phyloP scores from a whole-genome alignment of 2,113 vertebrate genomes.

The Channa maculata region DNA sequence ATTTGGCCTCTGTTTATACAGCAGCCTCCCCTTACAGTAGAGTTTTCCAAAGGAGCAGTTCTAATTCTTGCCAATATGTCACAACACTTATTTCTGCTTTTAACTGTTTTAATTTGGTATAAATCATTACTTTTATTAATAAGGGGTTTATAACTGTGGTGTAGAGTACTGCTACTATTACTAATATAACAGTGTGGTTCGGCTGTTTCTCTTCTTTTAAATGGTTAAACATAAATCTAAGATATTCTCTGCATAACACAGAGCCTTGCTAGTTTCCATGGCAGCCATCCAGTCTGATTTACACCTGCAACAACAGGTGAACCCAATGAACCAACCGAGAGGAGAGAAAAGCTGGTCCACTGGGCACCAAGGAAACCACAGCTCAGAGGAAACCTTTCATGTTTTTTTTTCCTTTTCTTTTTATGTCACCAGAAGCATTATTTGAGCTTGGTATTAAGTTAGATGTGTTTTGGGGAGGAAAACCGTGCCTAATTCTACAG shows the following conservation, averaged over 20 bases:
- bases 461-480: background rate
- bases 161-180: background rate
- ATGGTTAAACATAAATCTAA: slow-evolving; percentile 1
- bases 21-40: too few species aligned
- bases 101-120: too few species aligned
- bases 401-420: too few species aligned
- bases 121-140: too few species aligned
- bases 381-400: slow-evolving; percentile 4
- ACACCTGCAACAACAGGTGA: slow-evolving; percentile 24
- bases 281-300: slow-evolving; percentile 28
- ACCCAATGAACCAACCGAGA: background rate
- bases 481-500: background rate
- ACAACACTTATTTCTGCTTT: too few species aligned
- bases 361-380: slow-evolving; percentile 6
- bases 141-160: too few species aligned
- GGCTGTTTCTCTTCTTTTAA: background rate
- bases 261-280: slow-evolving; percentile 22
- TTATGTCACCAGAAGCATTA: background rate
- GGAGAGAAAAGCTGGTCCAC: background rate
- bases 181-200: background rate
- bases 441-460: background rate
- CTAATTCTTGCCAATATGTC: too few species aligned
- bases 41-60: too few species aligned
- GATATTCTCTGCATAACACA: slow-evolving; percentile 1
- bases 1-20: too few species aligned